Percentiles rank a stretch among this genome's conserved stretches.
Evolutionary conservation across 1,140 invertebrate genomes (phyloP).

Genomic region (Leptopilina clavipes): DNA sequence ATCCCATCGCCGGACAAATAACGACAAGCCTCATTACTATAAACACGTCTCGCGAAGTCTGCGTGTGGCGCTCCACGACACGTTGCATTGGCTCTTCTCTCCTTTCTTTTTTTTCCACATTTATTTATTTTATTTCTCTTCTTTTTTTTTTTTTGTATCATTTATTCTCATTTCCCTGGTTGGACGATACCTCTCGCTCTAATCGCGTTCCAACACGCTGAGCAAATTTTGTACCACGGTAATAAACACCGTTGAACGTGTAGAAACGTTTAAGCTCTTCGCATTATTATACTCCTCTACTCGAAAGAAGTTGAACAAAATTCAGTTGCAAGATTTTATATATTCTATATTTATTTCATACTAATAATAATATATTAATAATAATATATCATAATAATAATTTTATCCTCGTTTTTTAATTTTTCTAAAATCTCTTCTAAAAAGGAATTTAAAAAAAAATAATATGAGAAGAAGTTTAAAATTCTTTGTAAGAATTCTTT

Average conservation of each 20-base stretch:
- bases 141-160: conserved; percentile 45
- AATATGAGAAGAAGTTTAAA: not conserved
- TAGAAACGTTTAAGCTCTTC: conserved; percentile 22
- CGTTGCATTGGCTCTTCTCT: conserved; percentile 52
- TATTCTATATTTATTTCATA: not conserved
- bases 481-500: not conserved
- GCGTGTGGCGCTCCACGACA: conserved; percentile 63
- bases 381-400: too few relatives aligned
- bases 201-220: conserved; percentile 50
- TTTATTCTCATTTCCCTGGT: conserved; percentile 54
- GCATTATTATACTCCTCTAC: not conserved
- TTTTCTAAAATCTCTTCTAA: too few relatives aligned
- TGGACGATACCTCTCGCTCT: conserved; percentile 49
- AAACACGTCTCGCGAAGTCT: conserved; percentile 71
- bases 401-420: too few relatives aligned
- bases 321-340: conserved; percentile 25
- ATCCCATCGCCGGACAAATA: conserved; percentile 73
- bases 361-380: too few relatives aligned
- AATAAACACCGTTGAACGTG: conserved; percentile 49
- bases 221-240: conserved; percentile 46
- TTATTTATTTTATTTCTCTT: conserved; percentile 49
- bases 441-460: too few relatives aligned
- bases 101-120: conserved; percentile 39
- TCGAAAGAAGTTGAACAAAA: not conserved
- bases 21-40: conserved; percentile 75